Base-by-base conservation (phyloP, 2,113 vertebrate genomes). In the Thamnaconus septentrionalis region DNA sequence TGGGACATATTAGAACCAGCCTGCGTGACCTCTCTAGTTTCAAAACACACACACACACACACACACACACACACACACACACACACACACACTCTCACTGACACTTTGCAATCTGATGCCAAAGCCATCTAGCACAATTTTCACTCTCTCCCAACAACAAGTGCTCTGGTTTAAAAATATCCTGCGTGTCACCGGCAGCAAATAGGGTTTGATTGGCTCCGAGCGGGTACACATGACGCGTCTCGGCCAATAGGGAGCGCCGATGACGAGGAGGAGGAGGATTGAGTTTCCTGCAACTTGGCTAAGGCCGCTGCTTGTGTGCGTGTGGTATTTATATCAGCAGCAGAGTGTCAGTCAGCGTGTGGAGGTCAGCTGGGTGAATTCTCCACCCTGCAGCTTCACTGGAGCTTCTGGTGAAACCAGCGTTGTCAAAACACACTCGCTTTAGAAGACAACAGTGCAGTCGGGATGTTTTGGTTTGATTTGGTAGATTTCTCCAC, bases 1-100 rank as follows among this genome's bases (percentile, higher is more conserved):
- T 76, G 61, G 72, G 76, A 90, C 84, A 89, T 89, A 89, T 92
- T 91, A 91, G 85, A 88, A 61, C 73, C 56, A 64, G 63, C 67
- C 65, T 68, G 75, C 75, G 49, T 61, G 63, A 78, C 71, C 59
- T 80, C 81, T 88, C 82, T 39, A 39, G 66, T 88, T 87, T 75
- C 86, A 69, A 55, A 18, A 64, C 75, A 53, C 31, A 64, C 50
- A 46, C 62, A 65, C 59, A 50, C 46, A 67, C 54, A 46, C 59
- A 69, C 59, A 54, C 71, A 57, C 64, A 53, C 51, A 40, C 48
- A 68, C 18, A 61, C 7, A 3, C 69, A 67, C 55, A 56, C 69
- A 71, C 64, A 12, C 64, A 12, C 18, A 42, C 53, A 8, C 61
- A 1, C 18, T 31, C 18, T 31, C 18, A 31, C 18, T 31, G 18